phyloP scores from a whole-genome alignment of 1,140 invertebrate species.

The Ylistrum balloti region DNA sequence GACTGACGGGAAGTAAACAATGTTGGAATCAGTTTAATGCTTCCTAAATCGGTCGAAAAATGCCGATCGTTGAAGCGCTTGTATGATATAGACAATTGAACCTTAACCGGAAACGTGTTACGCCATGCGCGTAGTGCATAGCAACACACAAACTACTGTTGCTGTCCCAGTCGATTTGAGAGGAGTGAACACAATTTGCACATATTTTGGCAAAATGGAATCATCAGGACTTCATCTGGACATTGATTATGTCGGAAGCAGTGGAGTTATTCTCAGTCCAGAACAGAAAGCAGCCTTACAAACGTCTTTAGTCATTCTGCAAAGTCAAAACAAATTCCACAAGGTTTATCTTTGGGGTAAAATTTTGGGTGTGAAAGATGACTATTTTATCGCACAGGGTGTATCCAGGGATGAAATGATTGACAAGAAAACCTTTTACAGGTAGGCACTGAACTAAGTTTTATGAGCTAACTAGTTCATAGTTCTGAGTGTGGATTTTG shows the following conservation, averaged over 20 bases:
- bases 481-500: too few species aligned
- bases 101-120: slow-evolving; percentile 50
- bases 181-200: background rate
- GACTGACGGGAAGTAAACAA: background rate
- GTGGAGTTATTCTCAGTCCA: slow-evolving; percentile 80
- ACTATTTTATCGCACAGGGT: slow-evolving; percentile 83
- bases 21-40: background rate
- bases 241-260: slow-evolving; percentile 81
- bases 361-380: slow-evolving; percentile 81
- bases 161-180: background rate
- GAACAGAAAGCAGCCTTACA: slow-evolving; percentile 82
- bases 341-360: slow-evolving; percentile 83
- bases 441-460: slow-evolving; percentile 68
- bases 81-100: slow-evolving; percentile 38
- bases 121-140: background rate
- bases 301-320: slow-evolving; percentile 81
- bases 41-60: background rate
- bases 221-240: slow-evolving; percentile 76
- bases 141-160: slow-evolving; percentile 38
- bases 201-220: slow-evolving; percentile 76
- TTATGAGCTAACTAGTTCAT: too few species aligned
- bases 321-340: slow-evolving; percentile 82
- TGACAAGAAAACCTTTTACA: slow-evolving; percentile 81
- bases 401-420: slow-evolving; percentile 80
- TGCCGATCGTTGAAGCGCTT: background rate